Conservation (phyloP, 2,797 vertebrate species). For the Arremon brunneinucha region DNA sequence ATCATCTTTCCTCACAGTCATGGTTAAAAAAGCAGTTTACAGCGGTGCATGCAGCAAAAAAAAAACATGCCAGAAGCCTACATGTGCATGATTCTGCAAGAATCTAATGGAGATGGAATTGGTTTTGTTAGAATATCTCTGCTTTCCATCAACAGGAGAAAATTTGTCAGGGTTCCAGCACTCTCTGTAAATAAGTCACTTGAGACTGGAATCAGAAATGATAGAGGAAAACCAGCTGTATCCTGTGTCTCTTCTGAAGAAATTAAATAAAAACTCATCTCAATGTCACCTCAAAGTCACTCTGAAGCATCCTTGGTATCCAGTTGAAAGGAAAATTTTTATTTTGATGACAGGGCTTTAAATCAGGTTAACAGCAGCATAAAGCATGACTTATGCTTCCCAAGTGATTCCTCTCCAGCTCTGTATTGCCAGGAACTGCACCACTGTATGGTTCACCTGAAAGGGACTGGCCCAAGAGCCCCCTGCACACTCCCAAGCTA, state of each 20-base stretch:
- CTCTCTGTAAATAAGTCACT: neutral
- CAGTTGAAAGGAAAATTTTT: neutral
- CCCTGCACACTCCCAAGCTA: accelerated
- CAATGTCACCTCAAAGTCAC: neutral
- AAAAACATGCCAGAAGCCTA: neutral
- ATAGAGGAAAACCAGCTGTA: neutral
- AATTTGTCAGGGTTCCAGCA: neutral
- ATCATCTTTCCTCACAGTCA: neutral
- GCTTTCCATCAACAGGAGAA: neutral
- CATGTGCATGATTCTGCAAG: neutral
- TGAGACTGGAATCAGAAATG: neutral
- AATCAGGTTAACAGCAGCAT: neutral
- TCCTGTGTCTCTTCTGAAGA: neutral
- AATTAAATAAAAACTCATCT: neutral
- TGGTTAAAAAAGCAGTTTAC: neutral
- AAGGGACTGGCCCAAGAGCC: neutral
- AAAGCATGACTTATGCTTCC: neutral
- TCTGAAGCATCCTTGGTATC: neutral
- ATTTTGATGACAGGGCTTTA: neutral
- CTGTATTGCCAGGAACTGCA: neutral
- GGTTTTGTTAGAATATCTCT: neutral
- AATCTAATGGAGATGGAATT: neutral
- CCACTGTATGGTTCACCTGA: neutral
- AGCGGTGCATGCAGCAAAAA: accelerated
- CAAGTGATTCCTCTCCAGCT: neutral